Evolutionary conservation across 1,140 invertebrate species (phyloP), one percentile per base, ranked within the genome.

Genomic region (Drosophila truncata): DNA sequence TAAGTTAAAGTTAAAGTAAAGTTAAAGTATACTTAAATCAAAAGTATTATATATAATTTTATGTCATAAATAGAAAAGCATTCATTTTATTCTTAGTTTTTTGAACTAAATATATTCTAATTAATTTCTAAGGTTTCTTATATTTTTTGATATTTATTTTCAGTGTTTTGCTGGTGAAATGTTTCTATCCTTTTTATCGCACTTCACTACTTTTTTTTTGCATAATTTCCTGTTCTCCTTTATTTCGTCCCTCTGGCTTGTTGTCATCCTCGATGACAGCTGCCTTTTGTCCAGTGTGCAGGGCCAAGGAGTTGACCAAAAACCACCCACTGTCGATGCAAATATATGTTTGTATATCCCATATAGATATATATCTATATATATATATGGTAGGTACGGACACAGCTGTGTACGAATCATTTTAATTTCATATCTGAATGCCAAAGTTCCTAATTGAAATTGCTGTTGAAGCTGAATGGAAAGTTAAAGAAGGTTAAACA

Each of bases 361-460:
- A 54, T 35, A 9, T 8, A 33, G 50, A 37, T 54, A 35, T 23
- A 37, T 10, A 47, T 29, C 20, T 66, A 10, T 39, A 47, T 16
- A 54, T 10, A 37, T 33, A 13, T 31, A 23, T 41, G 18, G 23
- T 50, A 39, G n/a, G 39, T 25, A 25, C 57, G 39, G 46, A 41
- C 42, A 54, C 84, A 87, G 84, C 84, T 87, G 84, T 74, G 61
- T 81, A 80, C 73, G 71, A 90, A 84, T 90, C 73, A 87, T 87
- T 87, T 87, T 78, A 87, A 87, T 87, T 87, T 88, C 65, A 87
- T 88, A 90, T 88, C 73, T 80, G 63, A 75, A 60, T 77, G 64
- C 35, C 50, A 84, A 87, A 84, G 77, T 88, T 87, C 58, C 77
- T 87, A 88, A 87, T 87, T 87, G 84, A 78, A 87, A 84, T 78